These are phyloP conservation scores for Delia radicum DNA, from an alignment of 1,140 invertebrate species.

Conservation along the genomic window DNA sequence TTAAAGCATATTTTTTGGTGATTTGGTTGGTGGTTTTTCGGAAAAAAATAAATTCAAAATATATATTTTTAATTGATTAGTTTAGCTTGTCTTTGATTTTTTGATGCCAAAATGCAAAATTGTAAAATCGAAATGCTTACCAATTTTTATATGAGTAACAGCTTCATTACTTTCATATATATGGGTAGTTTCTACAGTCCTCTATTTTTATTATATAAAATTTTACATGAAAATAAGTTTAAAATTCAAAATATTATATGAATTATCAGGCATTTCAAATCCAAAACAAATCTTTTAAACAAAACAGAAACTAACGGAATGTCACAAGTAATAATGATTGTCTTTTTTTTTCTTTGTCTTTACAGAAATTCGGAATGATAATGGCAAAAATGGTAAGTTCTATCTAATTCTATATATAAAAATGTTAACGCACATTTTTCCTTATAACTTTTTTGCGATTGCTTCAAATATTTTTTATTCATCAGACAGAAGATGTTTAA, in stretches of 20 bases:
- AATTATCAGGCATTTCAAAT: too few relatives aligned
- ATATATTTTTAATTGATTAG: conserved; percentile 18
- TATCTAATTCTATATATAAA: too few relatives aligned
- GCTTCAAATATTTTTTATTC: too few relatives aligned
- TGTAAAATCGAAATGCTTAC: conserved; percentile 37
- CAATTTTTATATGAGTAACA: conserved; percentile 54
- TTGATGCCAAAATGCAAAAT: background rate
- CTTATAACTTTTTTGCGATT: too few relatives aligned
- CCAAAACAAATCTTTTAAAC: background rate
- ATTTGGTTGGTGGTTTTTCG: background rate
- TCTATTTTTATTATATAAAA: conserved; percentile 33
- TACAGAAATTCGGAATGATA: background rate
- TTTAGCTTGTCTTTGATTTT: background rate
- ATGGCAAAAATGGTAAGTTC: background rate
- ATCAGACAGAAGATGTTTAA: too few relatives aligned
- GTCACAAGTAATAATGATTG: too few relatives aligned
- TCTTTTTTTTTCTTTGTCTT: background rate
- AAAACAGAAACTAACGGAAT: background rate
- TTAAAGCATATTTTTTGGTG: too few relatives aligned
- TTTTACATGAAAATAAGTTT: conserved; percentile 9
- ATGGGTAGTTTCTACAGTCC: conserved; percentile 54
- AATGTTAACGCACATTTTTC: too few relatives aligned
- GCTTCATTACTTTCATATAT: conserved; percentile 54
- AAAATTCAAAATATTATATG: background rate
- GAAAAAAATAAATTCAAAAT: background rate